Conservation (phyloP, 2,888 invertebrate species). For the Arrhopalites spinosus region DNA sequence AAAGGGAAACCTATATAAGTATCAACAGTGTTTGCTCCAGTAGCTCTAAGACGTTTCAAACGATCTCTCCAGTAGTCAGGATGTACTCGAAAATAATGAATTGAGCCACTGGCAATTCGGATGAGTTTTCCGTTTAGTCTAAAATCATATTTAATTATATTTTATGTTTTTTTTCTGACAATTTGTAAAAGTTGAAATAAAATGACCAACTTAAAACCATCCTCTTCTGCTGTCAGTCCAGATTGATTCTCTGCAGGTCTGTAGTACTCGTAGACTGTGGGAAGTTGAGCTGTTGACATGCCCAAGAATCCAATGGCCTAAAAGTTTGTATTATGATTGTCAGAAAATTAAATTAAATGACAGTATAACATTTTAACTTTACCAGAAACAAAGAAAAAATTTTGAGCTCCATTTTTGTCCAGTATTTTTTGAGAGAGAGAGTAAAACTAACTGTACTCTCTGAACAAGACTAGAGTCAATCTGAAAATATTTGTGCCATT, state of each 20-base stretch:
- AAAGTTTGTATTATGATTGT: no score
- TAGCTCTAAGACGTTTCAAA: conserved; percentile 62
- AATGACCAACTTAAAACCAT: conserved; percentile 53
- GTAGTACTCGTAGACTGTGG: conserved; percentile 62
- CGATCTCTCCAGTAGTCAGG: conserved; percentile 64
- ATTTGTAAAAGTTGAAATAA: neutral
- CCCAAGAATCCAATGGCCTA: neutral
- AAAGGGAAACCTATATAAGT: conserved; percentile 25
- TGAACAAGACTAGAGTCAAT: no score
- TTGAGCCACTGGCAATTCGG: conserved; percentile 63
- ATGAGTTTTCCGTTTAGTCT: conserved; percentile 61
- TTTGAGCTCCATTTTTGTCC: no score
- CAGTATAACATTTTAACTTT: no score
- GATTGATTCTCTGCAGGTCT: conserved; percentile 58
- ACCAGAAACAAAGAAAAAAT: no score
- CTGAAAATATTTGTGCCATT: no score
- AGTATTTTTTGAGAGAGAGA: no score
- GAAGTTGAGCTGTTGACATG: conserved; percentile 37
- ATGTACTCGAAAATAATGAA: conserved; percentile 64
- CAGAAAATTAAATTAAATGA: no score
- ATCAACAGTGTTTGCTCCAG: conserved; percentile 62
- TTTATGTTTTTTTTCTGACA: neutral
- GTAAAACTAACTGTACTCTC: no score
- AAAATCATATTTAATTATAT: neutral
- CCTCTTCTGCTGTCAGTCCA: conserved; percentile 58